phyloP scores from a whole-genome alignment of 2,888 invertebrate genomes.

The Athalia circularis region DNA sequence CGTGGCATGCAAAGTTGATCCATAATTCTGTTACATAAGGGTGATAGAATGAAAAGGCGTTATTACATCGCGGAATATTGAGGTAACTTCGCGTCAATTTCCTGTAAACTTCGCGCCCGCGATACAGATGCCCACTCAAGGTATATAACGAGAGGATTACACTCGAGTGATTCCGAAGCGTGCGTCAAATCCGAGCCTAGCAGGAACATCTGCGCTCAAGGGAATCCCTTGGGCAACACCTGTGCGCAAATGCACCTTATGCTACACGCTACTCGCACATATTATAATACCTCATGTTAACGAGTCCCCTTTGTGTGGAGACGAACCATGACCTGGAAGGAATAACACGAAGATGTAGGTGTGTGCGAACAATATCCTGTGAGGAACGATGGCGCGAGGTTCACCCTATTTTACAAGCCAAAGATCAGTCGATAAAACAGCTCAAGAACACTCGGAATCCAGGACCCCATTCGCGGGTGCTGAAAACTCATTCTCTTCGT shows the following conservation, averaged over 20 bases:
- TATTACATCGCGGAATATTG: no score
- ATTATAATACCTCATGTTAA: not conserved
- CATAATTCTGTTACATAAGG: no score
- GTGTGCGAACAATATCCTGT: no score
- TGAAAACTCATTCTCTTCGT: no score
- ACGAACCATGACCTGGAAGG: not conserved
- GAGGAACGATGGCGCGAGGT: no score
- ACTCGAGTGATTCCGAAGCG: conserved; percentile 12
- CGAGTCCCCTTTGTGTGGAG: not conserved
- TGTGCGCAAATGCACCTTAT: not conserved
- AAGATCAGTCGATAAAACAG: no score
- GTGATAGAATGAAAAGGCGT: no score
- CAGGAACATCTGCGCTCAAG: conserved; percentile 28
- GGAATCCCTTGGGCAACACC: conserved; percentile 29
- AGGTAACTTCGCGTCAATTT: conserved; percentile 10
- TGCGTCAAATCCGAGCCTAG: conserved; percentile 28
- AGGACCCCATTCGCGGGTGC: no score
- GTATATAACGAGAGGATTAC: conserved; percentile 25
- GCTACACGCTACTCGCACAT: not conserved
- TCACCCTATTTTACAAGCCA: no score
- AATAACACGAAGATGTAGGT: no score
- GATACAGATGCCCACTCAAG: not conserved
- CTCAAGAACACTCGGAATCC: no score
- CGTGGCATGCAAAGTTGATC: no score
- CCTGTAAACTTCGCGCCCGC: conserved; percentile 4